These are phyloP conservation scores for Tetranychus truncatus DNA, from an alignment of 2,888 invertebrate species.

Conservation along the genomic window DNA sequence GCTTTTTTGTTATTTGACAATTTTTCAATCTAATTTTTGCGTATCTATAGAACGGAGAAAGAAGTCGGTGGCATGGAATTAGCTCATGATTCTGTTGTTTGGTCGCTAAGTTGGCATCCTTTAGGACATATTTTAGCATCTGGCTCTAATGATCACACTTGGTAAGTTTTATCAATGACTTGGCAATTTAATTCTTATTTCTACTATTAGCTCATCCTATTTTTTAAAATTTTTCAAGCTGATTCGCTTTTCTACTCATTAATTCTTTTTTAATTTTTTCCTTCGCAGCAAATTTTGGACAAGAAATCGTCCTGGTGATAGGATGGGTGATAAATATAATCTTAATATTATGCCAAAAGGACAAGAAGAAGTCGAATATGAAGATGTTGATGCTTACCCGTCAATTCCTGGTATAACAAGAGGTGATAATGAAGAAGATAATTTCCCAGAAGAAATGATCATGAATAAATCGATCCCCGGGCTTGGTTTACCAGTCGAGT, in stretches of 20 bases:
- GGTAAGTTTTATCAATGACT: conserved; percentile 31
- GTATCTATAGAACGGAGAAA: conserved; percentile 59
- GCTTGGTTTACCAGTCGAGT: conserved; percentile 11
- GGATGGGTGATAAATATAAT: conserved; percentile 94
- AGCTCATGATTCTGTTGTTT: conserved; percentile 96
- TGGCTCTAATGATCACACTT: conserved; percentile 96
- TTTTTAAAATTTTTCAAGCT: not conserved
- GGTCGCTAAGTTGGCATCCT: conserved; percentile 99
- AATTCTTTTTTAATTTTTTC: not conserved
- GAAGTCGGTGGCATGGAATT: conserved; percentile 95
- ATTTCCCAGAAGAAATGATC: not conserved
- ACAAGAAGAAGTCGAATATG: conserved; percentile 19
- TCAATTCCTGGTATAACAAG: conserved; percentile 68
- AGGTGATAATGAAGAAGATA: conserved; percentile 36
- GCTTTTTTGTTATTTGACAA: not conserved
- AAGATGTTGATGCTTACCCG: conserved; percentile 29
- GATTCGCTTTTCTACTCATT: no score
- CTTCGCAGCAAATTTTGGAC: conserved; percentile 78
- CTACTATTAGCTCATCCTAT: not conserved
- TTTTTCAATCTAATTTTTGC: conserved; percentile 2
- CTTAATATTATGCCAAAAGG: conserved; percentile 33
- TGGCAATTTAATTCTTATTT: not conserved
- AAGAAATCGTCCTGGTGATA: conserved; percentile 88
- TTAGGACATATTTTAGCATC: conserved; percentile 94
- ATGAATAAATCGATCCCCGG: conserved; percentile 12